These are phyloP conservation scores for Tolmerus cingulatus DNA, from an alignment of 2,888 invertebrate genomes.

Conservation along the genomic window DNA sequence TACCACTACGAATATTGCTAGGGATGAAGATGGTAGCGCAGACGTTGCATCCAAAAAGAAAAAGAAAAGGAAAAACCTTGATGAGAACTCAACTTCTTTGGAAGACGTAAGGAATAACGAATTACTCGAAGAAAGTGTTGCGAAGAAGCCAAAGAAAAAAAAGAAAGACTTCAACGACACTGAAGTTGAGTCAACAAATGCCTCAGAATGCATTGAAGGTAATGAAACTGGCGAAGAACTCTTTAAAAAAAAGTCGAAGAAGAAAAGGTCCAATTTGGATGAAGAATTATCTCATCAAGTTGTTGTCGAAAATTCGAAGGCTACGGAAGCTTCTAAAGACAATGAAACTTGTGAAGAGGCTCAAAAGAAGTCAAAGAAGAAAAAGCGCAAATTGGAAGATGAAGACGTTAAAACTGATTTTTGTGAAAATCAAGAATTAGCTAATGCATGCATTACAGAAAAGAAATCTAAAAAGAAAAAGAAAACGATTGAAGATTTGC, in stretches of 20 bases:
- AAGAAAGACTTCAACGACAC: background rate
- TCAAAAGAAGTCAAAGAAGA: background rate
- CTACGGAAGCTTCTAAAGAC: background rate
- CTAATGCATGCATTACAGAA: background rate
- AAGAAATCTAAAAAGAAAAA: background rate
- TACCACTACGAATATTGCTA: background rate
- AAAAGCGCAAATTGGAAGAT: background rate
- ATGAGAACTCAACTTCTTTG: background rate
- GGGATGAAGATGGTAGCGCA: background rate
- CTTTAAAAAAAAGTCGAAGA: background rate
- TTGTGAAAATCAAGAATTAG: background rate
- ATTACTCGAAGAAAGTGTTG: constrained; percentile 31
- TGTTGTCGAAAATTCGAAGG: background rate
- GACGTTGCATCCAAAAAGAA: background rate
- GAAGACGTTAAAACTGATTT: background rate
- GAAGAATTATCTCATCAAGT: background rate
- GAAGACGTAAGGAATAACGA: background rate
- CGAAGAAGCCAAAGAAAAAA: background rate
- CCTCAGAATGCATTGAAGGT: background rate
- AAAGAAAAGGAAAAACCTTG: background rate
- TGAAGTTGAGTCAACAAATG: background rate
- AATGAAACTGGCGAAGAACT: background rate
- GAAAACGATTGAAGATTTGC: background rate
- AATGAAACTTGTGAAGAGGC: background rate
- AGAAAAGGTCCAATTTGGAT: background rate